A percentile compares a stretch with the other conserved stretches of the same genome.
Evolutionary conservation across 2,797 vertebrate genomes (phyloP).

Genomic region (Syncerus caffer): DNA sequence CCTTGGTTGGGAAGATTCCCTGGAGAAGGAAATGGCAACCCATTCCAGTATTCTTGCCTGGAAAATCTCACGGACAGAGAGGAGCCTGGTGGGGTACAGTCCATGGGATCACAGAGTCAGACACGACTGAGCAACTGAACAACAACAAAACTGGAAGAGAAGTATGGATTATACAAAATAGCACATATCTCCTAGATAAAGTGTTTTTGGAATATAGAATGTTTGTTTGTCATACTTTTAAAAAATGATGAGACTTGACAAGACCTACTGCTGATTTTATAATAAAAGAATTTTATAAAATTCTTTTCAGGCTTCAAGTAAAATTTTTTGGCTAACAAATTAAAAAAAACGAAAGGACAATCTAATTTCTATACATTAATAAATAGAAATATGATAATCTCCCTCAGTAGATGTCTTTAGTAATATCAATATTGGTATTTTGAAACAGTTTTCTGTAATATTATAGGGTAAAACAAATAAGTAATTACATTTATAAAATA

Average conservation of each 20-base stretch:
- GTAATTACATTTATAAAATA: conserved; percentile 17
- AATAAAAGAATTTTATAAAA: not conserved
- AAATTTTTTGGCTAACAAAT: not conserved
- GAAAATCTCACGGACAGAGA: not conserved
- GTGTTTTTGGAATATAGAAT: not conserved
- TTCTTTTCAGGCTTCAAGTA: conserved; percentile 17
- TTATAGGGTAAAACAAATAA: conserved; percentile 18
- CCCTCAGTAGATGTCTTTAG: not conserved
- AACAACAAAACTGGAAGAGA: not conserved
- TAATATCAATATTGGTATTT: not conserved
- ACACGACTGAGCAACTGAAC: not conserved
- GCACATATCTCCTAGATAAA: not conserved
- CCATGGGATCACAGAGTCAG: not conserved
- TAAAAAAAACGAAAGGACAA: not conserved
- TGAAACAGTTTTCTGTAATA: conserved; percentile 2
- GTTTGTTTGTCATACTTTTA: not conserved
- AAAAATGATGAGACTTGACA: not conserved
- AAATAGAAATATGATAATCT: not conserved
- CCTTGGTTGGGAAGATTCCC: not conserved
- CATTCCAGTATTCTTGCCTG: not conserved
- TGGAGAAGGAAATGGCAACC: not conserved
- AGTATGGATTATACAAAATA: not conserved
- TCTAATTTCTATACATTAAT: not conserved
- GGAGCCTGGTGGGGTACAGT: not conserved
- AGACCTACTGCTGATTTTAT: not conserved